phyloP scores from a whole-genome alignment of 2,797 vertebrate species.

The Sebastolobus alascanus region DNA sequence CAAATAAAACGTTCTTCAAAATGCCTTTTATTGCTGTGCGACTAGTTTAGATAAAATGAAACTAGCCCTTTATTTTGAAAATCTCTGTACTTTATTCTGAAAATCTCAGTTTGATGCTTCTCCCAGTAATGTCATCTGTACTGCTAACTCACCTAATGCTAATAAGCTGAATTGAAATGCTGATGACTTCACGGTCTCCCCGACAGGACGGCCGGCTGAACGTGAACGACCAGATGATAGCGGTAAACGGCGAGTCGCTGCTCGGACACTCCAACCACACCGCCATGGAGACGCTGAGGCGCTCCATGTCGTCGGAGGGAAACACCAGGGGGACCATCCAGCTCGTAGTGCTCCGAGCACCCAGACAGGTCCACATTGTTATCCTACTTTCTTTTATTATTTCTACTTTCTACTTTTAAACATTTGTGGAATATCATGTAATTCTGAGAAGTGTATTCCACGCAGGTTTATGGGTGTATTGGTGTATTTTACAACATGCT shows the following conservation, averaged over 20 bases:
- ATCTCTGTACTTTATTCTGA: too few species aligned
- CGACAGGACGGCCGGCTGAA: conserved; percentile 91
- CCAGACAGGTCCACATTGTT: conserved; percentile 43
- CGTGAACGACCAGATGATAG: conserved; percentile 93
- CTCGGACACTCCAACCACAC: conserved; percentile 92
- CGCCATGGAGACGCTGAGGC: conserved; percentile 94
- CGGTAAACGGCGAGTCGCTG: conserved; percentile 93
- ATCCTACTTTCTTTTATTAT: too few species aligned
- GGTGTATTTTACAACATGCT: neutral
- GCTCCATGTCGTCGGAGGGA: conserved; percentile 97
- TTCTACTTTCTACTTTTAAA: neutral
- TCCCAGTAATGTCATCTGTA: too few species aligned
- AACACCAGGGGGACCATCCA: conserved; percentile 94
- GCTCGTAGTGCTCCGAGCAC: conserved; percentile 88
- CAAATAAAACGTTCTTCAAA: too few species aligned
- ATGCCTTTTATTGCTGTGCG: too few species aligned
- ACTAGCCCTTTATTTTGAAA: too few species aligned
- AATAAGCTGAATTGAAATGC: neutral
- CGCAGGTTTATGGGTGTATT: too few species aligned
- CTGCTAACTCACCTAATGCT: neutral
- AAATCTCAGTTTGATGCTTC: neutral
- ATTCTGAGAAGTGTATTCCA: neutral
- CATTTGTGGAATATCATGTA: neutral
- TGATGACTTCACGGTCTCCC: neutral
- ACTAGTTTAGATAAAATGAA: too few species aligned